Conservation (phyloP, 1,140 invertebrate species). For the Samia ricini region DNA sequence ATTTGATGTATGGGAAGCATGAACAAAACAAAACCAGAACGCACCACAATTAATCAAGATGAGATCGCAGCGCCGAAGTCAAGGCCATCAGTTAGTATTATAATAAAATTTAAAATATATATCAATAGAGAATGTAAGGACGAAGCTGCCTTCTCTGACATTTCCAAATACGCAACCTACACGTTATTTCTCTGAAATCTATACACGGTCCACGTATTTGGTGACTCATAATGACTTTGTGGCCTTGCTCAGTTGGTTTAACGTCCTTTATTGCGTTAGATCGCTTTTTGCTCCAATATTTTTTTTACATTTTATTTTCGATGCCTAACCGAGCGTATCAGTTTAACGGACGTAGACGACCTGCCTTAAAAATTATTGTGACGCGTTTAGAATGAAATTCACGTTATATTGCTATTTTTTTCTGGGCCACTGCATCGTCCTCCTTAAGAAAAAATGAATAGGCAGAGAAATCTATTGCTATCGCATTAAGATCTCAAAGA, state of each 20-base stretch:
- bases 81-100: too few species aligned
- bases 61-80: too few species aligned
- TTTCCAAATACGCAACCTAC: not conserved
- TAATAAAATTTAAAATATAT: too few species aligned
- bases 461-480: too few species aligned
- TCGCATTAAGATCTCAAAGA: too few species aligned
- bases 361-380: conserved; percentile 34
- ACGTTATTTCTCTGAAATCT: too few species aligned
- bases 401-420: too few species aligned
- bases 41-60: not conserved
- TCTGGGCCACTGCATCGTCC: too few species aligned
- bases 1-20: too few species aligned
- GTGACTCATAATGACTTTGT: conserved; percentile 19
- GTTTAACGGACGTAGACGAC: conserved; percentile 35
- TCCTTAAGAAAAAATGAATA: too few species aligned
- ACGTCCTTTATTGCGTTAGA: conserved; percentile 22
- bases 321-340: conserved; percentile 29
- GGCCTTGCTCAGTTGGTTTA: conserved; percentile 24
- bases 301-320: conserved; percentile 25
- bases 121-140: not conserved
- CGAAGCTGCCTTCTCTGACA: not conserved
- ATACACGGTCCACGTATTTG: not conserved
- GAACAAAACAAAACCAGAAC: too few species aligned
- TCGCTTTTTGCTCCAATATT: too few species aligned
- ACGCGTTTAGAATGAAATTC: conserved; percentile 11